Evolutionary conservation across 2,888 invertebrate genomes (phyloP).

Genomic region (Pimpla rufipes): DNA sequence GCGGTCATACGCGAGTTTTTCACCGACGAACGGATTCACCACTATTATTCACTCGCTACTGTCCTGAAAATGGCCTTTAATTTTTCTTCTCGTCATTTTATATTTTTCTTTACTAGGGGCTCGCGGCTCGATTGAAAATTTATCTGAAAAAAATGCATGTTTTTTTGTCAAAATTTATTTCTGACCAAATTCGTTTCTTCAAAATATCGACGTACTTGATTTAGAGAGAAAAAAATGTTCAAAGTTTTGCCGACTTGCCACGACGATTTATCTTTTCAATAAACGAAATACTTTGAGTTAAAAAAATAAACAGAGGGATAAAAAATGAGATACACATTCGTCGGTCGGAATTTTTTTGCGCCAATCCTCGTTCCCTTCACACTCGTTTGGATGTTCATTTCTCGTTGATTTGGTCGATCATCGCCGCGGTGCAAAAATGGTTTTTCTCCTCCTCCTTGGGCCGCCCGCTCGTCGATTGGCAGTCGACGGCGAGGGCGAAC

Average conservation of each 20-base stretch:
- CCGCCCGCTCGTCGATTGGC: neutral
- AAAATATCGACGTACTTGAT: no score
- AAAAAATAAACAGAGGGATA: neutral
- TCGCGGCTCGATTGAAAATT: no score
- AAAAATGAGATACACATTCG: neutral
- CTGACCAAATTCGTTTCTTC: no score
- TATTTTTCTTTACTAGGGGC: neutral
- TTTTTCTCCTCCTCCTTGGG: conserved; percentile 25
- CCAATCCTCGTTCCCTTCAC: conserved; percentile 2
- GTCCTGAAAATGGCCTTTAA: neutral
- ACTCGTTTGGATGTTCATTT: conserved; percentile 8
- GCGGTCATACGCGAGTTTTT: conserved; percentile 41
- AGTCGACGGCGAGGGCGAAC: conserved; percentile 7
- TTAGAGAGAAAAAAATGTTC: no score
- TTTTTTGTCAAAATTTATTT: no score
- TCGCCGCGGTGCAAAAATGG: conserved; percentile 29
- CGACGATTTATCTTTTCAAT: neutral
- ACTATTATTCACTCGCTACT: conserved; percentile 21
- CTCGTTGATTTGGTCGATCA: conserved; percentile 38
- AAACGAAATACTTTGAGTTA: neutral
- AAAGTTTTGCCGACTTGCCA: neutral
- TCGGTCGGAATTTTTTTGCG: neutral
- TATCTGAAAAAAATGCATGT: no score
- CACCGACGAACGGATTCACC: conserved; percentile 54
- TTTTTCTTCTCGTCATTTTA: neutral